These are phyloP conservation scores for Cotesia chilonis DNA, from an alignment of 1,140 invertebrate genomes.

Conservation along the genomic window DNA sequence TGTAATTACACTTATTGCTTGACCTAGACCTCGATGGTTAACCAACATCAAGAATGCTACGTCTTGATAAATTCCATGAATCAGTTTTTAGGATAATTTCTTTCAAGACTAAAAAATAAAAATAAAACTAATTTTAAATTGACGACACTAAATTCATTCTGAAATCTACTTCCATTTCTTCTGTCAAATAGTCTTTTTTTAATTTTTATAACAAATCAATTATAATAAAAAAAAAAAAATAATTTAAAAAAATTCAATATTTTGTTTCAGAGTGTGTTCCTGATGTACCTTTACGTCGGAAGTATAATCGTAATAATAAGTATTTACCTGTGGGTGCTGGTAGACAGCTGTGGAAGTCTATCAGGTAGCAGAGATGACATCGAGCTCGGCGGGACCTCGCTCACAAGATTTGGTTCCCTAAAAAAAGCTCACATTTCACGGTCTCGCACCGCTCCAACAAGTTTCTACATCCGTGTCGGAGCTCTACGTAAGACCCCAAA, in stretches of 20 bases:
- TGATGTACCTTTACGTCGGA: conserved; percentile 73
- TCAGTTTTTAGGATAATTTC: no score
- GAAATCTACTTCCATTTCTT: no score
- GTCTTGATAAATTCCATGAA: no score
- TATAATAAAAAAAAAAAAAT: no score
- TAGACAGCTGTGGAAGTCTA: conserved; percentile 68
- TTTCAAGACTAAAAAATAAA: no score
- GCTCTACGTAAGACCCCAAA: conserved; percentile 67
- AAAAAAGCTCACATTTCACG: conserved; percentile 69
- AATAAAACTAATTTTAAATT: no score
- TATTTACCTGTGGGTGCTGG: conserved; percentile 72
- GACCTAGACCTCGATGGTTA: background rate
- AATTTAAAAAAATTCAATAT: background rate
- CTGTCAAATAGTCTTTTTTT: no score
- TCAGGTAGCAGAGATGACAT: conserved; percentile 53
- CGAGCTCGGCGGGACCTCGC: conserved; percentile 61
- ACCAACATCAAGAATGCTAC: background rate
- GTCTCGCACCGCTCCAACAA: conserved; percentile 68
- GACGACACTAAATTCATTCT: no score
- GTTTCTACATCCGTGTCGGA: conserved; percentile 75
- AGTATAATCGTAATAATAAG: conserved; percentile 73
- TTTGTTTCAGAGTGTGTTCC: conserved; percentile 69
- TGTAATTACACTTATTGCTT: no score
- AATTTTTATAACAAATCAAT: no score
- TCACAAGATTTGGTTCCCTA: conserved; percentile 68